Base-by-base conservation (phyloP, 2,797 vertebrate species). In the Chloroceryle inda region DNA sequence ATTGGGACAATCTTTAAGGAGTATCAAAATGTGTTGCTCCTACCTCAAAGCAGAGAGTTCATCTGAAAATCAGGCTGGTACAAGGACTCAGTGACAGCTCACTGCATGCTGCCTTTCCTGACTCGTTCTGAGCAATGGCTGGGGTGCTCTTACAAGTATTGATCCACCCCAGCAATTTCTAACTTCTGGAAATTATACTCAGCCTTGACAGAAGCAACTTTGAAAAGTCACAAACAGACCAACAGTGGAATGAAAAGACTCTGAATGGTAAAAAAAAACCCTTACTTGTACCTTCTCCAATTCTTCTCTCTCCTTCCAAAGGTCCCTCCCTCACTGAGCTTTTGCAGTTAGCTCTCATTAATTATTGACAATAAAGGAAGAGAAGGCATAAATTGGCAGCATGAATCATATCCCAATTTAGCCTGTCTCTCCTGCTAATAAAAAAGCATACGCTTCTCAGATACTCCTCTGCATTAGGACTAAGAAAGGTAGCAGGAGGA, bases 381-480 rank as follows among this genome's bases (percentile, higher is more conserved):
- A 85, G 83, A 94, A 92, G 49, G 56, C 69, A 77, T 89, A 94
- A 96, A 96, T 47, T 93, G 56, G 67, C 88, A 86, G 74, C 71
- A 94, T 94, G 94, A 95, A 96, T 95, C 88, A 93, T 92, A 94
- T 63, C 80, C 80, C 63, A 76, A 20, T 94, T 94, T 88, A 94
- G 80, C 47, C 71, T 64, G 56, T 86, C 88, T 94, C 40, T 87
- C 85, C 77, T 90, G 71, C 63, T 96, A 90, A 88, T 88, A 85
- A 56, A 90, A 62, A 67, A 62, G 47, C 80, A 64, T 71, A 78
- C 14, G 44, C 50, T 69, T 58, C 77, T 88, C 71, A 88, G 79
- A 26, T 49, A 62, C 63, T 92, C 47, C 61, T 86, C 77, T 88
- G 63, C 69, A 31, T 14, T 31, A 14, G 52, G 73, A 6, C 73